Conservation (phyloP, 1,140 invertebrate genomes). For the Asbolus verrucosus region DNA sequence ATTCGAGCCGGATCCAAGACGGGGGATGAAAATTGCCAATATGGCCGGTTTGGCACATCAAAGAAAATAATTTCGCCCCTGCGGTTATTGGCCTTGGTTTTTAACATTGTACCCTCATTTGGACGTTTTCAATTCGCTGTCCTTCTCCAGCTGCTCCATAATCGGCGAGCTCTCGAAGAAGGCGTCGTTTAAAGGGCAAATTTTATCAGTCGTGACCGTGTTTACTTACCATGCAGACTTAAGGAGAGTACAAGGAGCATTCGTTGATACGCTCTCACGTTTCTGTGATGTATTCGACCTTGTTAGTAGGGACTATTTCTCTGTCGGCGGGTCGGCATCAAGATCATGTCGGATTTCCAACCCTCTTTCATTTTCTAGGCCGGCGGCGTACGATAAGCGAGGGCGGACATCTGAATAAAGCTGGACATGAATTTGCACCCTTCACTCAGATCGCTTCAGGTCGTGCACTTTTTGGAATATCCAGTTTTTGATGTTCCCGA, state of each 20-base stretch:
- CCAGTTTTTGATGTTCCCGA: constrained; percentile 40
- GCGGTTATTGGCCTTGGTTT: too few species aligned
- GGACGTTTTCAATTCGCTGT: background rate
- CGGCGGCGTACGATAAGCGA: constrained; percentile 42
- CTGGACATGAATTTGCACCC: constrained; percentile 55
- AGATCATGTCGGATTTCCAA: constrained; percentile 56
- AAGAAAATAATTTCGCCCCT: background rate
- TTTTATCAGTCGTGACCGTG: background rate
- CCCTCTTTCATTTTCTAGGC: constrained; percentile 55
- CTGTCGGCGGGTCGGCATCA: constrained; percentile 49
- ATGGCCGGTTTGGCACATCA: too few species aligned
- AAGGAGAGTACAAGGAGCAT: background rate
- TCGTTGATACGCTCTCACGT: constrained; percentile 8
- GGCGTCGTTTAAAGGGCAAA: background rate
- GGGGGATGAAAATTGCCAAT: background rate
- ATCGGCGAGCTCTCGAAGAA: background rate
- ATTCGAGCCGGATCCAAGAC: background rate
- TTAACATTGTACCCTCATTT: too few species aligned
- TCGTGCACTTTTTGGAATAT: background rate
- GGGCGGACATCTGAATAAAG: constrained; percentile 51
- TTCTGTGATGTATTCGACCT: constrained; percentile 48
- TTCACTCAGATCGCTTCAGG: constrained; percentile 40
- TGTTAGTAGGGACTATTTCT: constrained; percentile 46
- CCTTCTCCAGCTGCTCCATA: background rate
- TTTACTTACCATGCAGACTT: constrained; percentile 1